Evolutionary conservation across 1,140 invertebrate species (phyloP), one percentile per base, ranked within the genome.

Genomic region (Aleiodes sp.): DNA sequence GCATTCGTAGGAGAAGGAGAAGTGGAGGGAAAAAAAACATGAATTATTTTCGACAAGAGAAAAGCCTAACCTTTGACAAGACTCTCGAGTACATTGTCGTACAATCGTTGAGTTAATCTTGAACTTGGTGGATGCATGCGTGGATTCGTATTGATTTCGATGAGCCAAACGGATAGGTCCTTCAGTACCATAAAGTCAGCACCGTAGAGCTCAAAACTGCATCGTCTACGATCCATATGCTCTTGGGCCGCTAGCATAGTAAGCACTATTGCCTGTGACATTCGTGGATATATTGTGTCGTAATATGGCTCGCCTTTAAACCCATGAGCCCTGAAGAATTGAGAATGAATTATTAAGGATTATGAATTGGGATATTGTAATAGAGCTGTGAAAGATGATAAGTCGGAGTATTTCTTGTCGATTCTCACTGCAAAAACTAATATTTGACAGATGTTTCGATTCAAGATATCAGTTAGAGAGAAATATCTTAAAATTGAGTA

Each of bases 141-240:
- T 0, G 96, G 96, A 80, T 93, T 93, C 0, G 93, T 94, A 85
- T 98, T 98, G 70, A 98, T 97, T 86, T 98, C 96, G 73, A 98
- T 95, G 43, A 98, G 84, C 92, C 95, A 97, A 0, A 96, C 95
- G 68, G 91, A 90, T 63, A 93, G 93, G 76, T 96, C 93, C 76
- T 96, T 92, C 72, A 94, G 92, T 12, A 93, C 78, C 88, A 98
- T 93, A 80, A 98, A 98, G 86, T 98, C 96, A 39, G 95, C 96
- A 4, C 96, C 96, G 79, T 96, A 97, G 14, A 98, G 81, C 82
- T 98, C 96, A 83, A 97, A 98, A 71, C 90, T 91, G 77, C 94
- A 94, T 71, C 91, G 91, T 69, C 92, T 88, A 16, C 90, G 86
- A 56, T 93, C 91, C 72, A 96, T 90, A 21, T 88, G 85, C 69